Conservation (phyloP, 2,888 invertebrate species). For the Eupeodes latifasciatus region DNA sequence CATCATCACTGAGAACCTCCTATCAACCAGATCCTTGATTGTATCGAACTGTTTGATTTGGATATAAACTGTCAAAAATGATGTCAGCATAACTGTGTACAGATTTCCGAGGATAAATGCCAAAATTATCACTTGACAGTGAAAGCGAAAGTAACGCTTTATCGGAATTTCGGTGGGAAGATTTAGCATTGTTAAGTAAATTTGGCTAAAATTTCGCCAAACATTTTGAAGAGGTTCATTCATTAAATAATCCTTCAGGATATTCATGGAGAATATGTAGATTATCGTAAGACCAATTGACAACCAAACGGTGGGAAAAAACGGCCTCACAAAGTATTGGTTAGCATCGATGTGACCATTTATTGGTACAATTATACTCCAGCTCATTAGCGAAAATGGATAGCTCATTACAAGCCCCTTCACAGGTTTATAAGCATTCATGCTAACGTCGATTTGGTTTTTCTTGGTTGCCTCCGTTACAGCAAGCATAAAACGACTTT, state of each 20-base stretch:
- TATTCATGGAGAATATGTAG: constrained; percentile 10
- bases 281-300: background rate
- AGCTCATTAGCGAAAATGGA: constrained; percentile 14
- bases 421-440: constrained; percentile 26
- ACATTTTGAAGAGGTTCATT: background rate
- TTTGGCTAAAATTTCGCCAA: constrained; percentile 32
- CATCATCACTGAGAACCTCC: constrained; percentile 37
- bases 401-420: constrained; percentile 43
- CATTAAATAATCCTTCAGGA: constrained; percentile 6
- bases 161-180: background rate
- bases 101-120: constrained; percentile 45
- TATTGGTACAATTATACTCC: constrained; percentile 44
- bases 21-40: constrained; percentile 38
- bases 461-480: constrained; percentile 13
- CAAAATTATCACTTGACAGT: constrained; percentile 26
- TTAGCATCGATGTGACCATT: constrained; percentile 39
- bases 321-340: constrained; percentile 49
- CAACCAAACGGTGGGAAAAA: background rate
- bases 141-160: constrained; percentile 31
- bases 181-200: constrained; percentile 19
- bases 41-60: constrained; percentile 16
- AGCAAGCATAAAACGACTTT: background rate
- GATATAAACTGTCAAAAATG: constrained; percentile 13
- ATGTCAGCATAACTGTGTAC: constrained; percentile 43
- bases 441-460: constrained; percentile 47